A percentile compares a stretch with the other conserved stretches of the same genome.
These are phyloP conservation scores for Mesodorylaimus sp. DNA, from an alignment of 2,888 invertebrate species.

Conservation along the genomic window DNA sequence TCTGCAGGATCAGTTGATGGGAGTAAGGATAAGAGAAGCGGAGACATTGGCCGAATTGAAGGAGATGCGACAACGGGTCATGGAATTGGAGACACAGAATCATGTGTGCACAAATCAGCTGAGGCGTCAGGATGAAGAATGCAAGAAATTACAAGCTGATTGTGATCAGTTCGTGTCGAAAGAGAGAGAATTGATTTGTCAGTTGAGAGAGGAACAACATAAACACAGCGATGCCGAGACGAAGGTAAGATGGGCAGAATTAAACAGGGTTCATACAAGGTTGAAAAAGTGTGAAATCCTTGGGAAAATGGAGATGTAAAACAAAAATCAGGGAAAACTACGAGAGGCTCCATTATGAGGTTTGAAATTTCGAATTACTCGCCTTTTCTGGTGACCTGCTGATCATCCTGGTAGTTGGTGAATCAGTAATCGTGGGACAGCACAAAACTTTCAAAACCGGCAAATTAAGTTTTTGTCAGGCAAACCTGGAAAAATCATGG, in stretches of 20 bases:
- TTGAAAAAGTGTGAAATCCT: too few relatives aligned
- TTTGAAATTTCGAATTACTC: neutral
- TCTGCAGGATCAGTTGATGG: slow-evolving; percentile 85
- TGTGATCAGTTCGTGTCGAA: slow-evolving; percentile 52
- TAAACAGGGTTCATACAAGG: too few relatives aligned
- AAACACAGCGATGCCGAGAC: neutral
- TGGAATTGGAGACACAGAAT: slow-evolving; percentile 80
- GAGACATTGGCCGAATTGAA: slow-evolving; percentile 81
- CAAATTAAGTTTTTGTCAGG: too few relatives aligned
- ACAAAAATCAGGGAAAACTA: too few relatives aligned
- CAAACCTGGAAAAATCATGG: too few relatives aligned
- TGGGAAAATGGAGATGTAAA: too few relatives aligned
- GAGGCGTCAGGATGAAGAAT: slow-evolving; percentile 72
- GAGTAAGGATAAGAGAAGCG: slow-evolving; percentile 74
- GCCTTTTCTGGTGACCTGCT: neutral
- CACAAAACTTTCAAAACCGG: too few relatives aligned
- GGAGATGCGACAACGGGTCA: slow-evolving; percentile 71
- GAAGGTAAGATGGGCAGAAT: slow-evolving; percentile 3
- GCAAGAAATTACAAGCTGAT: slow-evolving; percentile 58
- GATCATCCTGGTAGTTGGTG: too few relatives aligned
- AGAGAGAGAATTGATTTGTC: slow-evolving; percentile 34
- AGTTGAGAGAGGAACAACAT: slow-evolving; percentile 2
- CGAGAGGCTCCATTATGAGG: neutral
- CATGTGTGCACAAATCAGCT: slow-evolving; percentile 41
- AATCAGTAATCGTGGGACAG: too few relatives aligned